Conservation (phyloP, 2,888 invertebrate species). For the Operophtera brumata region DNA sequence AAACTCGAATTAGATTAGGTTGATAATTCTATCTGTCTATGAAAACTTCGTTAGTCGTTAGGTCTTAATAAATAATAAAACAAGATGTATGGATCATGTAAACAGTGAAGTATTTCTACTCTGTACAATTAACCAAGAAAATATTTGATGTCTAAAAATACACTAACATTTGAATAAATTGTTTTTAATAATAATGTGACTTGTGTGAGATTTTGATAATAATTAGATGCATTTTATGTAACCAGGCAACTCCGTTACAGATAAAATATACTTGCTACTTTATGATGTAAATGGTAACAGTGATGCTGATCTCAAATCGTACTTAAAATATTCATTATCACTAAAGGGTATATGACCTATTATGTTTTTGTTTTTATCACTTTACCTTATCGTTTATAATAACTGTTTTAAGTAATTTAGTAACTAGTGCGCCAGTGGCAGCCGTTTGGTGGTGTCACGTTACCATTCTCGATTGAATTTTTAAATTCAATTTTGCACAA, state of each 20-base stretch:
- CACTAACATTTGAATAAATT: background rate
- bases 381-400: background rate
- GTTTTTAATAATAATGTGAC: background rate
- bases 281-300: background rate
- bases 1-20: slow-evolving; percentile 89
- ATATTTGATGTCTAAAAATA: too few species aligned
- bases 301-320: slow-evolving; percentile 22
- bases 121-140: too few species aligned
- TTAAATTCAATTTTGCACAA: slow-evolving; percentile 23
- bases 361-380: background rate
- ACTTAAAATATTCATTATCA: background rate
- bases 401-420: slow-evolving; percentile 32
- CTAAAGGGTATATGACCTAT: background rate
- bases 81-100: background rate
- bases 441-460: slow-evolving; percentile 77
- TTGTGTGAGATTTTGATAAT: background rate
- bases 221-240: background rate
- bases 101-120: background rate
- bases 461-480: slow-evolving; percentile 60
- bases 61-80: background rate
- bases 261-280: background rate
- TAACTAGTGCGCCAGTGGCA: slow-evolving; percentile 63
- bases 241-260: background rate
- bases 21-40: background rate
- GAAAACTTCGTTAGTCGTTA: background rate